Evolutionary conservation across 2,888 invertebrate species (phyloP).

Genomic region (Itoplectis maculator): DNA sequence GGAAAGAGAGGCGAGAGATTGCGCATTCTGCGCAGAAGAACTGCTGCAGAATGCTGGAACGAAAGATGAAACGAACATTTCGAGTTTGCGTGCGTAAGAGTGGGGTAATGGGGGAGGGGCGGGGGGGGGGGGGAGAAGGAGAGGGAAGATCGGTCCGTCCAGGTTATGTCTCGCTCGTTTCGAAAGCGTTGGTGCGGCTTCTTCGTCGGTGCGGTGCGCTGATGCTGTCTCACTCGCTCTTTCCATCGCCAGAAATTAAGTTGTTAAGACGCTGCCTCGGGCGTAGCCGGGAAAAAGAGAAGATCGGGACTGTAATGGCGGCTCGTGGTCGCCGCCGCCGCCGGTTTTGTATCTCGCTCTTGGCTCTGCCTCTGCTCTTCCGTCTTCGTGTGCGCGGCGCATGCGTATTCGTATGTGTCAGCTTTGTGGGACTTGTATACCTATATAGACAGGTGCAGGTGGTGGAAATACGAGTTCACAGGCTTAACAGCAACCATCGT

Average conservation of each 20-base stretch:
- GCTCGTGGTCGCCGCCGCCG: constrained; percentile 61
- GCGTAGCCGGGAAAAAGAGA: constrained; percentile 74
- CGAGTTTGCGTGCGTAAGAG: constrained; percentile 28
- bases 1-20: constrained; percentile 12
- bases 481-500: constrained; percentile 15
- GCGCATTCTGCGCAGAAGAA: too few relatives aligned
- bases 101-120: constrained; percentile 13
- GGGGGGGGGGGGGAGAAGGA: neutral
- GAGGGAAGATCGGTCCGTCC: constrained; percentile 41
- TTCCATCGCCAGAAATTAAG: constrained; percentile 79
- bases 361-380: constrained; percentile 45
- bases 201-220: too few relatives aligned
- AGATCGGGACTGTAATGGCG: constrained; percentile 73
- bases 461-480: constrained; percentile 45
- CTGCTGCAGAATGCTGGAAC: constrained; percentile 35
- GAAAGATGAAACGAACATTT: constrained; percentile 47
- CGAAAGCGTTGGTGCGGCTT: too few relatives aligned
- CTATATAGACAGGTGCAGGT: constrained; percentile 40
- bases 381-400: constrained; percentile 28
- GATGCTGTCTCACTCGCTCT: constrained; percentile 60
- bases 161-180: too few relatives aligned
- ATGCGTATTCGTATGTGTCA: too few relatives aligned
- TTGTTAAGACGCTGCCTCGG: constrained; percentile 80
- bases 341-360: constrained; percentile 55
- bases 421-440: too few relatives aligned